A percentile compares a stretch with the other conserved stretches of the same genome.
Conservation (phyloP, 1,140 invertebrate species). For the Rhopalosiphum padi region DNA sequence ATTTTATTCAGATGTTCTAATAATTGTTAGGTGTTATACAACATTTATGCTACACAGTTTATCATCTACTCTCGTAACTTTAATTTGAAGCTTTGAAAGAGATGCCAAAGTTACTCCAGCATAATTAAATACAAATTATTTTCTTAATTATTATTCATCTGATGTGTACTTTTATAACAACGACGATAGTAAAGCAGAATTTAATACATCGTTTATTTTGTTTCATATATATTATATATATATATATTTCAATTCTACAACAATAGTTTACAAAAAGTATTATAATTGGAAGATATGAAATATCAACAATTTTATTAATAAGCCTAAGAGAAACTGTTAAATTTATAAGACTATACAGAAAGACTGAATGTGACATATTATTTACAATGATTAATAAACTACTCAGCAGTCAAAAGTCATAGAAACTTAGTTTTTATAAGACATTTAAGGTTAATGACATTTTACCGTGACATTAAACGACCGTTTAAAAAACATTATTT, state of each 20-base stretch:
- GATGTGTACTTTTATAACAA: not conserved
- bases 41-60: not conserved
- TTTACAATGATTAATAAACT: not conserved
- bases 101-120: not conserved
- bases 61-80: not conserved
- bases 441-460: conserved; percentile 36
- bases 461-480: conserved; percentile 32
- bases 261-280: not conserved
- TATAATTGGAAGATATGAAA: not conserved
- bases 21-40: not conserved
- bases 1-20: not conserved
- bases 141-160: not conserved
- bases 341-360: not conserved
- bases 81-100: not conserved
- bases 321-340: not conserved
- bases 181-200: not conserved
- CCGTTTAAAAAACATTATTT: not conserved
- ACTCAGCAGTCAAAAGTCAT: not conserved
- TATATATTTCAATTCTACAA: not conserved
- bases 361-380: not conserved
- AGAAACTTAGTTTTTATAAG: not conserved
- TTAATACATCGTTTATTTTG: not conserved
- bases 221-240: not conserved
- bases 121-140: not conserved
- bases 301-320: not conserved